Evolutionary conservation across 1,140 invertebrate species (phyloP), one percentile per base, ranked within the genome.

Genomic region (Drosophila insularis): DNA sequence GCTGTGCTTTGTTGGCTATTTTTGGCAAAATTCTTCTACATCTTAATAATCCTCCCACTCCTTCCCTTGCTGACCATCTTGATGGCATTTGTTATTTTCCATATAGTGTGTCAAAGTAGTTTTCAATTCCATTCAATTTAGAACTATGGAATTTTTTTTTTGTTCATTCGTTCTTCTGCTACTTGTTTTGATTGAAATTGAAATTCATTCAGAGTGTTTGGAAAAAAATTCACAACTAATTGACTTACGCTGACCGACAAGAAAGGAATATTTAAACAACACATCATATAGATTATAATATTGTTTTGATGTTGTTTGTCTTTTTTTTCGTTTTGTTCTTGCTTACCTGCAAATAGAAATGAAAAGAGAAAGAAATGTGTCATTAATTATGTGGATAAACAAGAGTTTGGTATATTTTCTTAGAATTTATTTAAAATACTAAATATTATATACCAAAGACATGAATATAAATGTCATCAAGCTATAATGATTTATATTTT

Each of bases 271-370:
- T 37, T 13, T 13, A 37, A 11, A 4, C 10, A 13, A 13, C 4
- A n/a, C 62, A 67, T 27, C 46, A 61, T 39, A 27, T 19, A 14
- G 63, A 37, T 61, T 27, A 43, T 53, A 50, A 54, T 76, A 58
- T 55, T 66, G 31, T 68, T 55, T 43, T 54, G 32, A 27, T 68
- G 50, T 37, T 66, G 54, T 43, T 60, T 50, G 11, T 37, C 10
- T 76, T 31, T 74, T 64, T 77, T 11, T 35, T 80, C 10, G 76
- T 31, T 74, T 64, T 77, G n/a, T 35, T 80, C 63, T 71, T 67
- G 79, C 82, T 87, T 87, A 87, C 82, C 82, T 87, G 84, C 65
- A 87, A 89, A 80, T 72, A 87, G 55, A 87, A 37, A 55, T 23
- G 37, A 55, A 65, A 69, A 68, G 62, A 75, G 58, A 40, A 50